A percentile compares a stretch with the other conserved stretches of the same genome.
These are phyloP conservation scores for Allophyes oxyacanthae DNA, from an alignment of 2,888 invertebrate species.

Conservation along the genomic window DNA sequence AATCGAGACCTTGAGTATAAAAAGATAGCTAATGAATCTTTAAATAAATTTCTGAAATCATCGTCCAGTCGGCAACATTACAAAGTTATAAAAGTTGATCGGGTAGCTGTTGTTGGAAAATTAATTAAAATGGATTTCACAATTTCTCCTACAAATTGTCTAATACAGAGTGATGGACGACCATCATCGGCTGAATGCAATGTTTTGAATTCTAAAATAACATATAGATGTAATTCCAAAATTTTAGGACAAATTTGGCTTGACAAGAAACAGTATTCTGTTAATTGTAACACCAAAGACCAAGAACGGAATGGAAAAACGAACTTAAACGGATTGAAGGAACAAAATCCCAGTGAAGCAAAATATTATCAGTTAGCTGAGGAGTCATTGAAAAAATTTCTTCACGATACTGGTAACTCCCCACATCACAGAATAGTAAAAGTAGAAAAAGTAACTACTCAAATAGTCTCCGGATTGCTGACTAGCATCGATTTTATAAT, in stretches of 20 bases:
- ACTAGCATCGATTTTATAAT: conserved; percentile 46
- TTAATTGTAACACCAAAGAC: conserved; percentile 51
- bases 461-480: conserved; percentile 55
- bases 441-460: conserved; percentile 52
- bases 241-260: conserved; percentile 85
- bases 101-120: conserved; percentile 79
- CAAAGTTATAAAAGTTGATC: conserved; percentile 68
- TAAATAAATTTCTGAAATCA: conserved; percentile 54
- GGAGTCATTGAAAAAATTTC: conserved; percentile 42
- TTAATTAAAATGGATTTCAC: conserved; percentile 86
- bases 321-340: conserved; percentile 26
- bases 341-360: conserved; percentile 27
- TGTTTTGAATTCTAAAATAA: conserved; percentile 29
- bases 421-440: conserved; percentile 17
- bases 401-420: conserved; percentile 19
- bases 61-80: conserved; percentile 53
- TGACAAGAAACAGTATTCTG: conserved; percentile 56
- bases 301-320: conserved; percentile 34
- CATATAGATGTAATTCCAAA: conserved; percentile 53
- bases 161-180: conserved; percentile 18
- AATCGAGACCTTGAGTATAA: conserved; percentile 48
- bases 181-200: conserved; percentile 28
- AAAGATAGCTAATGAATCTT: conserved; percentile 61
- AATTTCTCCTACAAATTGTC: conserved; percentile 83
- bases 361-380: conserved; percentile 39